A percentile compares a stretch with the other conserved stretches of the same genome.
Evolutionary conservation across 2,888 invertebrate species (phyloP).

Genomic region (Myopa testacea): DNA sequence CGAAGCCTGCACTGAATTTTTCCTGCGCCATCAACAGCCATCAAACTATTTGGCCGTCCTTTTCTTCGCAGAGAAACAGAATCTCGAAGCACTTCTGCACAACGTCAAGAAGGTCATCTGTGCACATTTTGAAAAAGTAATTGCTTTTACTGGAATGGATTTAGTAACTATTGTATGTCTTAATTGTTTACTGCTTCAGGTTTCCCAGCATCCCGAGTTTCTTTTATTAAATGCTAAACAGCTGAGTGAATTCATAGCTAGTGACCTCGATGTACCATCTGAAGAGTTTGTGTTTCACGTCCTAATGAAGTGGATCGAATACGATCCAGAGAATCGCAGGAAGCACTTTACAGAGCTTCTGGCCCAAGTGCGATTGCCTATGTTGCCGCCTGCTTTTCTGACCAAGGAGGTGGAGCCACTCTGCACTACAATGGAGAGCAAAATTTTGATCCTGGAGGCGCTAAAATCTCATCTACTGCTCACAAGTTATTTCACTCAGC

Average conservation of each 20-base stretch:
- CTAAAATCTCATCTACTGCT: no score
- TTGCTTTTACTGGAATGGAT: background rate
- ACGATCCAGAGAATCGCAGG: background rate
- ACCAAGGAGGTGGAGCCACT: no score
- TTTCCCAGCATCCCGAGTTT: background rate
- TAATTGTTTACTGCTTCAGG: background rate
- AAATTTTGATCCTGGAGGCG: no score
- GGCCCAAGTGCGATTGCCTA: no score
- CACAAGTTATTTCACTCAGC: no score
- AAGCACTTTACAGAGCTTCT: no score
- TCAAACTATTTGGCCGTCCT: conserved; percentile 95
- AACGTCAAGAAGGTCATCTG: conserved; percentile 88
- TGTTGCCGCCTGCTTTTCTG: no score
- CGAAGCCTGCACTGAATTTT: conserved; percentile 83
- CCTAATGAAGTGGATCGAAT: background rate
- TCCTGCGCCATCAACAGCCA: conserved; percentile 83
- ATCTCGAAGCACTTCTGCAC: conserved; percentile 70
- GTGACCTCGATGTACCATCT: background rate
- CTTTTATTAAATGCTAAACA: background rate
- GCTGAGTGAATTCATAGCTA: background rate
- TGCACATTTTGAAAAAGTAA: conserved; percentile 72
- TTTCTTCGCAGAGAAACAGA: conserved; percentile 92
- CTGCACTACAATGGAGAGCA: no score
- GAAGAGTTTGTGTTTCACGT: background rate
- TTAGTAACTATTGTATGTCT: background rate